Percentiles rank a stretch among this genome's conserved stretches.
Conservation (phyloP, 2,797 vertebrate species). For the Gadopsis bispinosus region DNA sequence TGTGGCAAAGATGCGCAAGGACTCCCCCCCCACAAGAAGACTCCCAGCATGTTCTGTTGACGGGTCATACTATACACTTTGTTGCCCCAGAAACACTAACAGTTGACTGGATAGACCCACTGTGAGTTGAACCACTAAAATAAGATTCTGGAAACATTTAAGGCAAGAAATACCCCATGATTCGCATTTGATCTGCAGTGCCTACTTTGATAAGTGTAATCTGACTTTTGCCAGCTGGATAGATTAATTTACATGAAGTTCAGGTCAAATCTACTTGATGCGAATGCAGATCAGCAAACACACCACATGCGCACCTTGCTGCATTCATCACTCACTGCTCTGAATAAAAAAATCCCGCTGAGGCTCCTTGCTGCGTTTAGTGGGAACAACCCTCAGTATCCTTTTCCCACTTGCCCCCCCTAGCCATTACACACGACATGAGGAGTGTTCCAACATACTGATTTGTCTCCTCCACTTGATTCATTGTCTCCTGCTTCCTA, state of each 20-base stretch:
- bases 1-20: conserved; percentile 13
- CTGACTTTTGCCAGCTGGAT: conserved; percentile 2
- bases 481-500: conserved; percentile 27
- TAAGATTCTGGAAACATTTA: not conserved
- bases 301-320: not conserved
- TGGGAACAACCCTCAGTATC: conserved; percentile 27
- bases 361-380: conserved; percentile 14
- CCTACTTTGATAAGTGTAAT: not conserved
- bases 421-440: not conserved
- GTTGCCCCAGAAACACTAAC: not conserved
- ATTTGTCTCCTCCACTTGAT: conserved; percentile 18
- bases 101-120: not conserved
- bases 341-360: not conserved
- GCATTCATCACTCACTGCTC: conserved; percentile 1
- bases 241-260: conserved; percentile 12
- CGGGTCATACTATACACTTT: not conserved
- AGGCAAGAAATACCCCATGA: not conserved
- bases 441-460: conserved; percentile 10
- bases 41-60: not conserved
- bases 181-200: not conserved
- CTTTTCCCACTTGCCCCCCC: not conserved
- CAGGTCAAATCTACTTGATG: not conserved
- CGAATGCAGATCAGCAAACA: not conserved
- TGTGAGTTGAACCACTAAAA: not conserved
- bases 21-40: not conserved